Conservation (phyloP, 2,113 vertebrate species). For the Oreochromis niloticus region DNA sequence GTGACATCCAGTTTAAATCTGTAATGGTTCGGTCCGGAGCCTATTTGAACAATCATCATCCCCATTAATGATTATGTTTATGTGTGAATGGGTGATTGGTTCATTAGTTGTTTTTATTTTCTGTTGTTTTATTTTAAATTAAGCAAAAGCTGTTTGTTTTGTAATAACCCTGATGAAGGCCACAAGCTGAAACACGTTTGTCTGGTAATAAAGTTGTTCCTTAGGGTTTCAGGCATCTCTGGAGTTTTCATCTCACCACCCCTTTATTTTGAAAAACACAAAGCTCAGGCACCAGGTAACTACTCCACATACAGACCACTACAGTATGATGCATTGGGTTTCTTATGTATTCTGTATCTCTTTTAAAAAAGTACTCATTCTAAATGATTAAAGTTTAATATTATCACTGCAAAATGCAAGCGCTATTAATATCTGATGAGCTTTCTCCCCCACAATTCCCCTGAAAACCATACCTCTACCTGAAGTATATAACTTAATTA, state of each 20-base stretch:
- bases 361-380: background rate
- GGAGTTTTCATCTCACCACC: background rate
- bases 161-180: background rate
- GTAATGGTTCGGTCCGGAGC: fast-evolving
- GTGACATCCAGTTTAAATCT: background rate
- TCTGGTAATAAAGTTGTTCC: background rate
- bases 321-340: background rate
- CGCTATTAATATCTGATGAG: background rate
- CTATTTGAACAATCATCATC: background rate
- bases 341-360: background rate
- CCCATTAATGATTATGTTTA: background rate
- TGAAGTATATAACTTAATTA: background rate
- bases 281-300: background rate
- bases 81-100: background rate
- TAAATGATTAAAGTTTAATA: background rate
- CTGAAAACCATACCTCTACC: background rate
- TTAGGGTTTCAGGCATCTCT: background rate
- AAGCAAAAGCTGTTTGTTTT: background rate
- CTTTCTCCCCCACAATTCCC: background rate
- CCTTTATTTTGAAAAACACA: background rate
- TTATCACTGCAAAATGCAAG: background rate
- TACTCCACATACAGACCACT: background rate
- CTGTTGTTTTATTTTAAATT: background rate
- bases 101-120: background rate
- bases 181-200: background rate